Percentiles rank a stretch among this genome's conserved stretches.
Conservation (phyloP, 2,797 vertebrate genomes). For the Acrossocheilus wenchowensis region DNA sequence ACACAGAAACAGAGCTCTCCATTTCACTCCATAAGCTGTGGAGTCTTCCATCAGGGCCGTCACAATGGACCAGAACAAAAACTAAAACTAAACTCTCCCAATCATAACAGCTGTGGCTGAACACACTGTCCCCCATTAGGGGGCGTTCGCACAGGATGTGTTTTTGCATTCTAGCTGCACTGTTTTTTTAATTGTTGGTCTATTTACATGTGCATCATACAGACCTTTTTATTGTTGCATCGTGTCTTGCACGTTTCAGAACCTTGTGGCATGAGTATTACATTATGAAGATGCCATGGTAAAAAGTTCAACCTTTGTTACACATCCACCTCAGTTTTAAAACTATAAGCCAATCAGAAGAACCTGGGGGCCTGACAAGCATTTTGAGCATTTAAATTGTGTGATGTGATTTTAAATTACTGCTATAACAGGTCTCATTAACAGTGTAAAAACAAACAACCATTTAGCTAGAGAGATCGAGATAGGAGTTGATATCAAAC, state of each 20-base stretch:
- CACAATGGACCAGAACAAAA: slow-evolving; percentile 55
- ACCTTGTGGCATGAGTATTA: neutral
- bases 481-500: neutral
- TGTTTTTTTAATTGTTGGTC: neutral
- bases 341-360: neutral
- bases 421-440: neutral
- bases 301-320: neutral
- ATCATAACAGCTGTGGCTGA: slow-evolving; percentile 34
- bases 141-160: neutral
- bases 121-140: slow-evolving; percentile 1
- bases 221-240: neutral
- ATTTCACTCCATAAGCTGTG: slow-evolving; percentile 48
- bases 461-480: neutral
- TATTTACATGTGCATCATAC: neutral
- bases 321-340: neutral
- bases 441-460: neutral
- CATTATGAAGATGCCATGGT: neutral
- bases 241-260: neutral
- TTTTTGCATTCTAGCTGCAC: neutral
- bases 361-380: neutral
- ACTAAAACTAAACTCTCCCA: slow-evolving; percentile 48
- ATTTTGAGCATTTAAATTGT: neutral
- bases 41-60: slow-evolving; percentile 37
- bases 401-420: neutral
- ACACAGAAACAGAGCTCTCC: slow-evolving; percentile 47